Evolutionary conservation across 1,140 invertebrate genomes (phyloP).

Genomic region (Platyscapa corneri): DNA sequence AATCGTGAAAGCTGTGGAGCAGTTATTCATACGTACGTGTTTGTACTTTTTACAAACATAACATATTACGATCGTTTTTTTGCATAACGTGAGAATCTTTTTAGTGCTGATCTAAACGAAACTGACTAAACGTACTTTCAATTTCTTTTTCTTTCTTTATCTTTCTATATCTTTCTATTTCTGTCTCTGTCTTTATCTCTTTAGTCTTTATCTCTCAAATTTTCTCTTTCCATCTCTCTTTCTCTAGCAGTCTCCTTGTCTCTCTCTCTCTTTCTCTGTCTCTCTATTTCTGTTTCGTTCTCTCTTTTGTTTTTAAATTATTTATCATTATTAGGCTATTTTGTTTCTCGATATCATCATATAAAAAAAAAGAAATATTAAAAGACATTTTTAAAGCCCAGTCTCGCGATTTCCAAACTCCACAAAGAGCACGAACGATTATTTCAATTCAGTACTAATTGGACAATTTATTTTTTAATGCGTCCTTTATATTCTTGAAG

Average conservation of each 20-base stretch:
- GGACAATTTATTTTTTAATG: constrained; percentile 30
- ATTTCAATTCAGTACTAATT: constrained; percentile 36
- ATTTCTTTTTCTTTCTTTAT: no score
- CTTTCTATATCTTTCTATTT: no score
- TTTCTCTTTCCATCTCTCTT: no score
- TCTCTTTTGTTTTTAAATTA: background rate
- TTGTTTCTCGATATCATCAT: background rate
- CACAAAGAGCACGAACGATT: background rate
- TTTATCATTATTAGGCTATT: constrained; percentile 20
- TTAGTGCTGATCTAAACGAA: constrained; percentile 5
- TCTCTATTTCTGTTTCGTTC: background rate
- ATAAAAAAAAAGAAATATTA: background rate
- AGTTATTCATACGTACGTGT: background rate
- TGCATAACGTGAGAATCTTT: constrained; percentile 20
- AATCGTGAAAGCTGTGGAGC: background rate
- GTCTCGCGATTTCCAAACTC: background rate
- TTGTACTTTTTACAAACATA: background rate
- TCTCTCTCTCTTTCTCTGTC: background rate
- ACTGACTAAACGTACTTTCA: background rate
- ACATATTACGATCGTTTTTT: background rate
- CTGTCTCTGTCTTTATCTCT: no score
- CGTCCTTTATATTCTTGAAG: background rate
- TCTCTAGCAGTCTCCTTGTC: no score
- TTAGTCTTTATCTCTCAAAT: no score
- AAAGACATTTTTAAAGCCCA: background rate